Evolutionary conservation across 2,888 invertebrate species (phyloP).

Genomic region (Leucania comma): DNA sequence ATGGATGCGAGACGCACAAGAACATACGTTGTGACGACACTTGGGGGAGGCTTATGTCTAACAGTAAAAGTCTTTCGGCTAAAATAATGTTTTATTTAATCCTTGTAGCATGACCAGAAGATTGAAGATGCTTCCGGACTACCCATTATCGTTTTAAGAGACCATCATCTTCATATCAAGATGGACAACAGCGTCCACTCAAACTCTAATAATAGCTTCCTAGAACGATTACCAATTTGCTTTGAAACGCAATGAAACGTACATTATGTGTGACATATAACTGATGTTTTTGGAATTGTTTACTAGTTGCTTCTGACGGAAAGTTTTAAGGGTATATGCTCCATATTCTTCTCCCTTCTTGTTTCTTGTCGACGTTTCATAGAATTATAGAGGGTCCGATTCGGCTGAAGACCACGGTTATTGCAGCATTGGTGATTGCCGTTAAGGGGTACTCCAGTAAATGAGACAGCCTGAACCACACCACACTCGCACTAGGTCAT

Average conservation of each 20-base stretch:
- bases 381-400: neutral
- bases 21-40: too few relatives aligned
- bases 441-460: neutral
- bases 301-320: neutral
- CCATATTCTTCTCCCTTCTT: neutral
- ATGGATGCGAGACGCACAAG: too few relatives aligned
- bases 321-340: neutral
- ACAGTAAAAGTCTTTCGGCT: too few relatives aligned
- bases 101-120: neutral
- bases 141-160: neutral
- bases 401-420: neutral
- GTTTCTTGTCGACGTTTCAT: neutral
- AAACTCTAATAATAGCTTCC: constrained; percentile 14
- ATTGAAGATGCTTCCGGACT: neutral
- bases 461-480: neutral
- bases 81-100: too few relatives aligned
- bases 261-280: neutral
- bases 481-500: neutral
- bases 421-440: neutral
- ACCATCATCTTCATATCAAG: constrained; percentile 2
- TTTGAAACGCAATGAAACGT: neutral
- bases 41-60: too few relatives aligned
- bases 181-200: neutral
- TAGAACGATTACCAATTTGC: constrained; percentile 36
- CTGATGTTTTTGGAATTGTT: neutral